Conservation (phyloP, 1,140 invertebrate genomes). For the Gonioctena quinquepunctata region DNA sequence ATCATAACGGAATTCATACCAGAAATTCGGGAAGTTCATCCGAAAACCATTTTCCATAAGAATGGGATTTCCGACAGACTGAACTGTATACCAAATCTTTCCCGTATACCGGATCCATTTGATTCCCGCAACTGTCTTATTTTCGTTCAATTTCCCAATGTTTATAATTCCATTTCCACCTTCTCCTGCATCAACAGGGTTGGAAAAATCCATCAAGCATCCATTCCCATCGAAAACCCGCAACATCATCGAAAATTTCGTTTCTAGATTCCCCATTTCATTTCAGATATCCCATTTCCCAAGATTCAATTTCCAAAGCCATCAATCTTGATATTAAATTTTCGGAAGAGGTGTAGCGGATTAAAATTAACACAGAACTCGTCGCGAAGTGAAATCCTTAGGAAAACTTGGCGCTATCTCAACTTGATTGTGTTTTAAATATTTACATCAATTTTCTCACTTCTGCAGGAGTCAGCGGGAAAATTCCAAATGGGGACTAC, state of each 20-base stretch:
- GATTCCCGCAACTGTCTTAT: too few species aligned
- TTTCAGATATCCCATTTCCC: constrained; percentile 5
- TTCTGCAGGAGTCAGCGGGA: not conserved
- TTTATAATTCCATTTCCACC: too few species aligned
- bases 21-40: too few species aligned
- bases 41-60: too few species aligned
- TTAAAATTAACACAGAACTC: constrained; percentile 6
- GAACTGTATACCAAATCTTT: too few species aligned
- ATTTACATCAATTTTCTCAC: constrained; percentile 33
- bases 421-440: constrained; percentile 37
- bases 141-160: too few species aligned
- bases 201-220: not conserved
- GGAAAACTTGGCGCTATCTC: constrained; percentile 16
- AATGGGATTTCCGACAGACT: too few species aligned
- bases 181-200: not conserved
- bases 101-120: too few species aligned
- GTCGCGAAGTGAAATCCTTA: not conserved
- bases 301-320: constrained; percentile 8
- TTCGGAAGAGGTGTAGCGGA: not conserved
- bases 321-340: constrained; percentile 13
- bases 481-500: constrained; percentile 27
- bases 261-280: not conserved
- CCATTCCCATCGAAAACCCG: not conserved
- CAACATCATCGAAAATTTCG: not conserved
- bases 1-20: too few species aligned